Percentiles rank a stretch among this genome's conserved stretches.
phyloP scores from a whole-genome alignment of 1,140 invertebrate genomes.

The Drosophila nannoptera region DNA sequence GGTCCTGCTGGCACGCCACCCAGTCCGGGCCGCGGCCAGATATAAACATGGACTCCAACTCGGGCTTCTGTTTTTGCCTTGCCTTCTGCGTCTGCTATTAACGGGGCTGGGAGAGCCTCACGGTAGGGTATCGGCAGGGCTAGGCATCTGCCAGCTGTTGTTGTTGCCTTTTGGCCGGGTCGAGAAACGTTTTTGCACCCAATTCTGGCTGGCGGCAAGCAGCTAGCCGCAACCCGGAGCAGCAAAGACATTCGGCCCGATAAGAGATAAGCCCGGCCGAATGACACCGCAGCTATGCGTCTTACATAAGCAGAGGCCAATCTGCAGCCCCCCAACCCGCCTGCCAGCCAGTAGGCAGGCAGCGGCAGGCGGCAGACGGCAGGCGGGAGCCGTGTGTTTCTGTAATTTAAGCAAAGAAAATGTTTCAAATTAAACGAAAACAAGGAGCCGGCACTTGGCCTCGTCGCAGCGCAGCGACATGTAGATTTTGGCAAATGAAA shows the following conservation, averaged over 20 bases:
- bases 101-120: too few relatives aligned
- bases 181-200: constrained; percentile 51
- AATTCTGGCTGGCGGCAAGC: constrained; percentile 51
- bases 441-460: constrained; percentile 36
- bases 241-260: constrained; percentile 39
- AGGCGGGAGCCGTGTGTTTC: constrained; percentile 28
- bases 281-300: constrained; percentile 10
- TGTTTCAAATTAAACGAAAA: constrained; percentile 77
- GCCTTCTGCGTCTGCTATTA: too few relatives aligned
- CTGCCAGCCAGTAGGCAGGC: not conserved
- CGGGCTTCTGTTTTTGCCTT: too few relatives aligned
- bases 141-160: not conserved
- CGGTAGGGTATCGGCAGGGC: not conserved
- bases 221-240: constrained; percentile 10
- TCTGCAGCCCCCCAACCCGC: not conserved
- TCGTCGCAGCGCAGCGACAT: constrained; percentile 10
- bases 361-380: not conserved
- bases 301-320: not conserved
- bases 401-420: constrained; percentile 73
- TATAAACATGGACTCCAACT: too few relatives aligned
- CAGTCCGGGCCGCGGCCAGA: too few relatives aligned
- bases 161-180: not conserved
- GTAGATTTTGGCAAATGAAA: constrained; percentile 74
- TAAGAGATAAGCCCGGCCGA: constrained; percentile 38
- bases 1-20: constrained; percentile 3